Evolutionary conservation across 2,888 invertebrate genomes (phyloP).

Genomic region (Drosophila mulleri): DNA sequence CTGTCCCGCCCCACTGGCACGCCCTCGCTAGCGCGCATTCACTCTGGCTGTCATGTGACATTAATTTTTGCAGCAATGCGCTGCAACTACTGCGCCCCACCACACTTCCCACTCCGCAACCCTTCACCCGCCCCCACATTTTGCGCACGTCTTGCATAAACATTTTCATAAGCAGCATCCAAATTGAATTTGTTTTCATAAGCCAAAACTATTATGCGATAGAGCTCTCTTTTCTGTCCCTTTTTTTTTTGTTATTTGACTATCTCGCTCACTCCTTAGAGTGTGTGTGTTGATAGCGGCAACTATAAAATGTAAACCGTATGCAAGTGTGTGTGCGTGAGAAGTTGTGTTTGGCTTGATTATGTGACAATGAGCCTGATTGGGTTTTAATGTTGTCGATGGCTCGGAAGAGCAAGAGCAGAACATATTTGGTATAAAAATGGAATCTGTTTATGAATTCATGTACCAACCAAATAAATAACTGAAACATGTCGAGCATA

Average conservation of each 20-base stretch:
- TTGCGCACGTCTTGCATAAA: constrained; percentile 74
- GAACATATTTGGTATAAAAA: not conserved
- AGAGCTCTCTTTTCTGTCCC: constrained; percentile 30
- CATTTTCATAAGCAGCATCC: constrained; percentile 79
- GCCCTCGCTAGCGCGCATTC: constrained; percentile 14
- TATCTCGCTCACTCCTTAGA: not conserved
- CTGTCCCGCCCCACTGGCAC: constrained; percentile 47
- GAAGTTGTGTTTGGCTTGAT: constrained; percentile 45
- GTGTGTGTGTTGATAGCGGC: constrained; percentile 18
- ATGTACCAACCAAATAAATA: not conserved
- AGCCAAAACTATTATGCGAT: constrained; percentile 77
- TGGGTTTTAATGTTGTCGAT: constrained; percentile 69
- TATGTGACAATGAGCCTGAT: constrained; percentile 76
- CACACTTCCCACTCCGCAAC: not conserved
- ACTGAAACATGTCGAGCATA: not conserved
- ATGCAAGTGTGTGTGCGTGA: constrained; percentile 3
- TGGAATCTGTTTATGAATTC: not conserved
- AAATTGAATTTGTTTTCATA: constrained; percentile 80
- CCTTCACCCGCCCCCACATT: constrained; percentile 11
- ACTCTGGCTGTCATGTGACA: constrained; percentile 62
- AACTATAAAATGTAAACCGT: constrained; percentile 20
- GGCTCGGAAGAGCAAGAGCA: not conserved
- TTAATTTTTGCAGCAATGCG: constrained; percentile 59
- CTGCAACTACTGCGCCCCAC: not conserved
- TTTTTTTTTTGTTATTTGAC: not conserved